Evolutionary conservation across 2,113 vertebrate genomes (phyloP), one percentile per base, ranked within the genome.

Genomic region (Ptilorrhoa leucosticta): DNA sequence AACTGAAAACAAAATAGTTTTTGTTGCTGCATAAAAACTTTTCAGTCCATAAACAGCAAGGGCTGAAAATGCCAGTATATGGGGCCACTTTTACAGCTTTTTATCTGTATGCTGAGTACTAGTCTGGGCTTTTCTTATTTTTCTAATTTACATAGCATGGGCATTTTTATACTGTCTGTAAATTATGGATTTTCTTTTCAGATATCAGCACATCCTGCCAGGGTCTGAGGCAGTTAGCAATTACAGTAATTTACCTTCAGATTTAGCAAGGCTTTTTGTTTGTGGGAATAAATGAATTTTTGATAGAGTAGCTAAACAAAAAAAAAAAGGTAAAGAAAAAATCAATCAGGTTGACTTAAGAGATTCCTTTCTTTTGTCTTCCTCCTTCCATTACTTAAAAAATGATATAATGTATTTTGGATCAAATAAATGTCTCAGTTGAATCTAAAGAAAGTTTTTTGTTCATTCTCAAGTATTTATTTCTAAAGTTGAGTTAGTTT

Each of bases 111-210:
- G 15, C 3, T 63, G 33, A n/a, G 10, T 68, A 60, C 4, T 13
- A 30, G 6, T n/a, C 66, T 60, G 20, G 7, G 5, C 3, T 68
- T 64, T 77, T 63, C 31, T 64, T 58, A 24, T 77, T 78, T 92
- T 78, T 71, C n/a, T 81, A 60, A 77, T 76, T 60, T 77, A 51
- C 24, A 44, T 21, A 54, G 9, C 0, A 1, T 15, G 31, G 28
- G n/a, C 71, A 81, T 70, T 89, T 91, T 93, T 81, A 65, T 75
- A 68, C 37, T 53, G 35, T 15, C 90, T 81, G 44, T 70, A 68
- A 92, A 92, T 63, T 88, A 96, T 50, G 60, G 72, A 86, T 90
- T 93, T 94, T 88, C 82, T 89, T 92, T 96, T 42, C 79, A 92
- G 56, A 64, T 83, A 89, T 35, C 47, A 83, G 64, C 37, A 71